Percentiles rank a stretch among this genome's conserved stretches.
Evolutionary conservation across 2,113 vertebrate genomes (phyloP).

Genomic region (Mirza zaza): DNA sequence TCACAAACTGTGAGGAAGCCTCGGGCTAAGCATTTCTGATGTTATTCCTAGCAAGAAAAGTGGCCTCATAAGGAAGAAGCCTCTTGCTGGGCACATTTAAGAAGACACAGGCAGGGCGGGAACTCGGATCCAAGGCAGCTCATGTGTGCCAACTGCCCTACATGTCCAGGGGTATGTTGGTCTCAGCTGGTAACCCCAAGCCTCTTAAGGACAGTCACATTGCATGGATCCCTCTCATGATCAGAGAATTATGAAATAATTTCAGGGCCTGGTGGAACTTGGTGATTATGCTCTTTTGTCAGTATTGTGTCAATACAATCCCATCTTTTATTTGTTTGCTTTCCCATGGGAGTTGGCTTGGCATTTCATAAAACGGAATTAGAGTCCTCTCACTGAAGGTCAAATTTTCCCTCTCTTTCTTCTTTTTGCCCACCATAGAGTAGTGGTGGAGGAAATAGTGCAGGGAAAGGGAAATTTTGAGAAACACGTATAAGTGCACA

Average conservation of each 20-base stretch:
- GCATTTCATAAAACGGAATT: background rate
- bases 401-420: background rate
- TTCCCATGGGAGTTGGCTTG: background rate
- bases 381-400: background rate
- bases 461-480: background rate
- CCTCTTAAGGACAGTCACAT: background rate
- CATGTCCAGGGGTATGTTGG: background rate
- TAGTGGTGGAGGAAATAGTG: too few relatives aligned
- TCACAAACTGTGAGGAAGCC: background rate
- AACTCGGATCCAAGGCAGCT: background rate
- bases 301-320: background rate
- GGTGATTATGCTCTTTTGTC: background rate
- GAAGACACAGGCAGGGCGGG: background rate
- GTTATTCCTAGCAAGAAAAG: background rate
- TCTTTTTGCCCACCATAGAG: background rate
- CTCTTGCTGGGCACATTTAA: background rate
- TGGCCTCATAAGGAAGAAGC: background rate
- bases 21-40: background rate
- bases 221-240: background rate
- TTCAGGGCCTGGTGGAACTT: background rate
- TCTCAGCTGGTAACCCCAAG: background rate
- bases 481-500: background rate
- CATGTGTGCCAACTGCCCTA: background rate
- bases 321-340: accelerated
- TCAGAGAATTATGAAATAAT: background rate